Evolutionary conservation across 2,113 vertebrate species (phyloP).

Genomic region (Pelobates fuscus): DNA sequence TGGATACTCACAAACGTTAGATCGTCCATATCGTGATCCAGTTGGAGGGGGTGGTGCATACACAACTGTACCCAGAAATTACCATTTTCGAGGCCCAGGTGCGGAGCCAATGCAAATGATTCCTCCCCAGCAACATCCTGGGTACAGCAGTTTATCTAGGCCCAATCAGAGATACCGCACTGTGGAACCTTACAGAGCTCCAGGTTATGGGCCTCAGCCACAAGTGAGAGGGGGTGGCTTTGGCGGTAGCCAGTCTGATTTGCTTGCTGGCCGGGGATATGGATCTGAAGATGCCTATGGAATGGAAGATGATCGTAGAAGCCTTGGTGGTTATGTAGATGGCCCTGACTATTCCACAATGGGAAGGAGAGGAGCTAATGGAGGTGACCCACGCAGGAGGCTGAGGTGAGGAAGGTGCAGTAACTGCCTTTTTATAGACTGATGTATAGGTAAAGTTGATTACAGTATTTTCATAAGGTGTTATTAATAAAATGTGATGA

Average conservation of each 20-base stretch:
- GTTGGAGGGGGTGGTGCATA: slow-evolving; percentile 6
- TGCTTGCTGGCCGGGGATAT: slow-evolving; percentile 19
- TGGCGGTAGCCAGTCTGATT: slow-evolving; percentile 43
- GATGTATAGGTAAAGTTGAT: background rate
- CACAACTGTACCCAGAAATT: slow-evolving; percentile 43
- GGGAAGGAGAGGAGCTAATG: slow-evolving; percentile 33
- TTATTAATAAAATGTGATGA: background rate
- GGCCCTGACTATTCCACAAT: slow-evolving; percentile 35
- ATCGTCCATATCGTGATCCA: slow-evolving; percentile 37
- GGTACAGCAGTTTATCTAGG: slow-evolving; percentile 39
- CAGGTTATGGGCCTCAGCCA: slow-evolving; percentile 42
- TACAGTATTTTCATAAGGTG: background rate
- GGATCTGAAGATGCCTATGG: slow-evolving; percentile 43
- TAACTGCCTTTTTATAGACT: background rate
- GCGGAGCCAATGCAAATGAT: slow-evolving; percentile 24
- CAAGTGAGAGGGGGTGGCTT: slow-evolving; percentile 33
- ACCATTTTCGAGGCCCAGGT: slow-evolving; percentile 44
- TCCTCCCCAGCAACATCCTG: slow-evolving; percentile 22
- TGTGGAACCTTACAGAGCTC: slow-evolving; percentile 35
- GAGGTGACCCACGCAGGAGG: slow-evolving; percentile 16
- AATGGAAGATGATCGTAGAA: slow-evolving; percentile 40
- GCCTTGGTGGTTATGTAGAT: slow-evolving; percentile 39
- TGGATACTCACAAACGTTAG: slow-evolving; percentile 40
- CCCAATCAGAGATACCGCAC: slow-evolving; percentile 39
- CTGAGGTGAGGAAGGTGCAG: slow-evolving; percentile 12